Base-by-base conservation (phyloP, 1,140 invertebrate species). In the Sitodiplosis mosellana region DNA sequence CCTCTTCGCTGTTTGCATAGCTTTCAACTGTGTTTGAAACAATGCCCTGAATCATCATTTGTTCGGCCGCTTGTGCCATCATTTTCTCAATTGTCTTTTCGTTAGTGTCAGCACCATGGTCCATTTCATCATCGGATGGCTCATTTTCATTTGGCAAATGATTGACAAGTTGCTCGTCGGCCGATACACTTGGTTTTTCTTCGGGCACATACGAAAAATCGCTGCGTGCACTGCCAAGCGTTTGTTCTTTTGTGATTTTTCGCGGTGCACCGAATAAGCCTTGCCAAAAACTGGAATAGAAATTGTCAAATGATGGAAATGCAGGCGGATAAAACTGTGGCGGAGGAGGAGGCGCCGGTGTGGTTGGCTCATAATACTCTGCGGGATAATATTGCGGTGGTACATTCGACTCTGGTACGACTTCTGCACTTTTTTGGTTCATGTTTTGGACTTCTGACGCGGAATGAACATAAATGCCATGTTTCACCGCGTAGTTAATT, bases 61-160 rank as follows among this genome's bases (percentile, higher is more conserved):
- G 41, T 51, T 45, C 11, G 1, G 37, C 34, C 2, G 49, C 49
- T n/a, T 42, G 47, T 1, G 55, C 48, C 2, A 60, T 51, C n/a
- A 61, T 57, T 7, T 59, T 47, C 50, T 61, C 60, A 1, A 58
- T 52, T n/a, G n/a, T n/a, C 11, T 47, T 15, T 7, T 11, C 18
- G 2, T 20, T 11, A 34, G 15, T 8, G 5, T 36, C 2, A 21
- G 2, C 6, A 43, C 20, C 1, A n/a, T 6, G 0, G 37, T 8
- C 2, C 21, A 40, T 27, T 27, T 47, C n/a, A 12, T 21, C n/a
- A 27, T 41, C 18, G 14, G n/a, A 33, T 14, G 11, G 1, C 10
- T 8, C 19, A n/a, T 37, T 33, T 7, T 40, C 46, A 27, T 11
- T 21, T 4, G 8, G 4, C 33, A 14, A 49, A 45, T 5, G 22